Conservation (phyloP, 2,113 vertebrate species). For the Anarrhichthys ocellatus region DNA sequence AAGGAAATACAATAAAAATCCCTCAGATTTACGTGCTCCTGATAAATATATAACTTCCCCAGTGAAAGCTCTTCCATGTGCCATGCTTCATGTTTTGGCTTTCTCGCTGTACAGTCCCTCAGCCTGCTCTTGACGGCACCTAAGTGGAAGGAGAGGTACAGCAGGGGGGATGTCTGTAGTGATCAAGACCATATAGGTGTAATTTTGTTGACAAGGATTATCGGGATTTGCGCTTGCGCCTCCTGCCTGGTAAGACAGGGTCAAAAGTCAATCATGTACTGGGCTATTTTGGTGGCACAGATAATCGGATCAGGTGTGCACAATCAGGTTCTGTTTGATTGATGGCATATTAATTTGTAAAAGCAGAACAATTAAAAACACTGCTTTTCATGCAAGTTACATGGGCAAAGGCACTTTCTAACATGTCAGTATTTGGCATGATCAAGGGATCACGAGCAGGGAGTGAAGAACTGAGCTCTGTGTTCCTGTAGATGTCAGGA, state of each 20-base stretch:
- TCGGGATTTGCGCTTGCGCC: conserved; percentile 49
- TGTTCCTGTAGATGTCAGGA: conserved; percentile 19
- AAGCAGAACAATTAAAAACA: not conserved
- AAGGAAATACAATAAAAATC: not conserved
- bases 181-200: conserved; percentile 41
- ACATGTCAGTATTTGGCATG: conserved; percentile 2
- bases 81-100: not conserved
- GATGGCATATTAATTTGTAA: not conserved
- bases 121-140: conserved; percentile 2
- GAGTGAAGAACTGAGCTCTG: not conserved
- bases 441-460: conserved; percentile 1
- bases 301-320: conserved; percentile 8
- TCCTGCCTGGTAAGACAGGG: conserved; percentile 44
- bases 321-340: not conserved
- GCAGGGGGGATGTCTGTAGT: conserved; percentile 9
- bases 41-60: not conserved
- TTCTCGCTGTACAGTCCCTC: conserved; percentile 9
- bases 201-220: conserved; percentile 67
- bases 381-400: not conserved
- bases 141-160: not conserved
- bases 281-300: conserved; percentile 48
- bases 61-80: conserved; percentile 12
- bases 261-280: conserved; percentile 42
- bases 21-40: not conserved
- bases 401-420: not conserved